These are phyloP conservation scores for Ochropleura plecta DNA, from an alignment of 2,888 invertebrate genomes.

Conservation along the genomic window DNA sequence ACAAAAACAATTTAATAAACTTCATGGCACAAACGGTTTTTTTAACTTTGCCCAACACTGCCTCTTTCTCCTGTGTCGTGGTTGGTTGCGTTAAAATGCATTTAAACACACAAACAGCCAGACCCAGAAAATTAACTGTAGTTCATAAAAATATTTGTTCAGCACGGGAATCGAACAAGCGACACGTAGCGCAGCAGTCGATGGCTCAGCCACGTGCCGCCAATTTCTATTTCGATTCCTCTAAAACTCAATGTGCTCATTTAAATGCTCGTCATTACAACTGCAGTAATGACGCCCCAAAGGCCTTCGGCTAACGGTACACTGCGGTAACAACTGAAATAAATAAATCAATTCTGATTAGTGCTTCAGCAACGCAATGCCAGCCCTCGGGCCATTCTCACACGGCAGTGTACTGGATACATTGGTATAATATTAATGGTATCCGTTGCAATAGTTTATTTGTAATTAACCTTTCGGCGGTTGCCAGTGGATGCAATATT, in stretches of 20 bases:
- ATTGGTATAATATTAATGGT: slow-evolving; percentile 22
- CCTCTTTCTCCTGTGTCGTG: background rate
- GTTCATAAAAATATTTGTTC: background rate
- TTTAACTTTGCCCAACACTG: background rate
- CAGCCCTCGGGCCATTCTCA: slow-evolving; percentile 36
- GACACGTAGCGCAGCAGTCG: background rate
- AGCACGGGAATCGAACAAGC: background rate
- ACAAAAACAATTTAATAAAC: background rate
- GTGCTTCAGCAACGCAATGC: slow-evolving; percentile 10
- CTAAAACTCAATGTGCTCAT: background rate
- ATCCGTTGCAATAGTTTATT: slow-evolving; percentile 23
- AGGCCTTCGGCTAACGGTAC: slow-evolving; percentile 24
- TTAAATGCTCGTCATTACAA: background rate
- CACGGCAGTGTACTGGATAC: slow-evolving; percentile 10
- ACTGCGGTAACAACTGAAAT: slow-evolving; percentile 35
- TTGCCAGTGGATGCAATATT: background rate
- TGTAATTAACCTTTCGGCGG: slow-evolving; percentile 20
- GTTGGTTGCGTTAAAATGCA: background rate
- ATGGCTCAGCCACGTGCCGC: background rate
- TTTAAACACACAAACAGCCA: background rate
- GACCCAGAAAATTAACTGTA: background rate
- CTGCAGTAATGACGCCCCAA: slow-evolving; percentile 1
- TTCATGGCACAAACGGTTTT: background rate
- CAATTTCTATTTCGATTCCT: background rate
- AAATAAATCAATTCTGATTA: slow-evolving; percentile 46